Conservation (phyloP, 2,797 vertebrate species). For the Propithecus perrieri region DNA sequence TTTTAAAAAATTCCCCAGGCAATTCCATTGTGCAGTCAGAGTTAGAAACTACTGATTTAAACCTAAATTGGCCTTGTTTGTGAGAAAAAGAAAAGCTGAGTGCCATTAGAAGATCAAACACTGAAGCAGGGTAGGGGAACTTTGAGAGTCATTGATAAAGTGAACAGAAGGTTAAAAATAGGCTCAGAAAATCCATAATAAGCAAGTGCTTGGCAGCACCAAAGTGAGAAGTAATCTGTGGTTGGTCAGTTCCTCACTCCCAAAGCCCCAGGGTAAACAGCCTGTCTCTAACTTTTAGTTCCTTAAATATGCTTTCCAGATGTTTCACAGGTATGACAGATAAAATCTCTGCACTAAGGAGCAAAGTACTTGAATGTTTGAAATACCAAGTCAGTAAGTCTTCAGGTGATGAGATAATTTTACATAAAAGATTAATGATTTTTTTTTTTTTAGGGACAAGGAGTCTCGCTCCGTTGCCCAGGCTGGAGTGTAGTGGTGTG, state of each 20-base stretch:
- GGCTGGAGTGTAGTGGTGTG: not conserved
- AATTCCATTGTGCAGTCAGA: not conserved
- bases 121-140: not conserved
- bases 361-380: not conserved
- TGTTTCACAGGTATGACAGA: not conserved
- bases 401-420: slow-evolving; percentile 11
- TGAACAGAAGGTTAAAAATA: slow-evolving; percentile 49
- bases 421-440: slow-evolving; percentile 7
- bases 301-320: slow-evolving; percentile 49
- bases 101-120: slow-evolving; percentile 41
- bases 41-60: slow-evolving; percentile 1
- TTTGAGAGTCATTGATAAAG: slow-evolving; percentile 6
- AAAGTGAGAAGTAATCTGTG: slow-evolving; percentile 26
- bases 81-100: slow-evolving; percentile 48
- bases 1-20: not conserved
- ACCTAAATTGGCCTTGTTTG: not conserved
- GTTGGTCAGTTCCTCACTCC: not conserved
- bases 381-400: slow-evolving; percentile 19
- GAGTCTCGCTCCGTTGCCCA: not conserved
- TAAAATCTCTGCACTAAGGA: slow-evolving; percentile 42
- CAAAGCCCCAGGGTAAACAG: not conserved
- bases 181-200: not conserved
- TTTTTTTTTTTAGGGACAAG: not conserved
- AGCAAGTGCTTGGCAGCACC: slow-evolving; percentile 23
- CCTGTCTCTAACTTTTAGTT: not conserved